Percentiles rank a stretch among this genome's conserved stretches.
These are phyloP conservation scores for Capitella teleta DNA, from an alignment of 1,140 invertebrate species.

Conservation along the genomic window DNA sequence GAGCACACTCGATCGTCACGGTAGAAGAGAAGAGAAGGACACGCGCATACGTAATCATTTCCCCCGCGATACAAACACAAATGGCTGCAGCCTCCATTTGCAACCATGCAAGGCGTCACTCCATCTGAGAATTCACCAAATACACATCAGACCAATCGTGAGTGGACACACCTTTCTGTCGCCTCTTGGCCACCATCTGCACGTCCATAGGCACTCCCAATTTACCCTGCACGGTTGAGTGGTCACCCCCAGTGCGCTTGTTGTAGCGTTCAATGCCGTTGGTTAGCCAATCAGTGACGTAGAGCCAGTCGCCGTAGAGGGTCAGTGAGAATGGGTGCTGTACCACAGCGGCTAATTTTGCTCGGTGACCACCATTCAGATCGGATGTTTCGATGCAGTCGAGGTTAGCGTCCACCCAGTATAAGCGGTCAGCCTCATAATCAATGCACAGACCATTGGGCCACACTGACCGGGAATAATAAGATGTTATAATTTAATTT, in stretches of 20 bases:
- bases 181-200: conserved; percentile 68
- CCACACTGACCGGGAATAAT: conserved; percentile 98
- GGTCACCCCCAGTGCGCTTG: conserved; percentile 88
- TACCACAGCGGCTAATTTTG: conserved; percentile 57
- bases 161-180: conserved; percentile 69
- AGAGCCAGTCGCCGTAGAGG: conserved; percentile 73
- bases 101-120: conserved; percentile 39
- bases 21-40: neutral
- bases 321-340: conserved; percentile 78
- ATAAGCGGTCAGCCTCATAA: conserved; percentile 76
- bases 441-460: conserved; percentile 95
- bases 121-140: neutral
- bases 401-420: conserved; percentile 80
- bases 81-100: conserved; percentile 88
- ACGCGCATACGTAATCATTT: conserved; percentile 50
- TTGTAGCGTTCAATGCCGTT: conserved; percentile 86
- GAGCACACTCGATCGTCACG: too few relatives aligned
- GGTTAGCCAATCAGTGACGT: conserved; percentile 90
- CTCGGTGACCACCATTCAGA: conserved; percentile 65
- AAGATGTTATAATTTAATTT: too few relatives aligned
- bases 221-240: conserved; percentile 80
- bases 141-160: neutral
- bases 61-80: conserved; percentile 78
- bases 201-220: conserved; percentile 83
- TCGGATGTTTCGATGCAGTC: conserved; percentile 92